These are phyloP conservation scores for Eristalinus sepulchralis DNA, from an alignment of 2,888 invertebrate genomes.

Conservation along the genomic window DNA sequence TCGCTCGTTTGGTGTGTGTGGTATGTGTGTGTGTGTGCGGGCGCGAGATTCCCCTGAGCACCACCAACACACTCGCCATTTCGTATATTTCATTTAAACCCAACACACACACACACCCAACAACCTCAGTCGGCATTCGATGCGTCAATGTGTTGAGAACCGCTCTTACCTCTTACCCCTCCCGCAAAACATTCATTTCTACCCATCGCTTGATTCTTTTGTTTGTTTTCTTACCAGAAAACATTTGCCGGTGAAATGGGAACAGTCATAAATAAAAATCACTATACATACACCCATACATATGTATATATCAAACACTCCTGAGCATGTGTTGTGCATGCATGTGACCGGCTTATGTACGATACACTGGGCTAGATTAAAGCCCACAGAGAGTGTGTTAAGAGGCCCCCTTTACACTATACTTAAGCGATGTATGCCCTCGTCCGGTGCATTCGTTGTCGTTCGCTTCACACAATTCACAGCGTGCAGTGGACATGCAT, in stretches of 20 bases:
- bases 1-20: neutral
- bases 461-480: too few relatives aligned
- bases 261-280: slow-evolving; percentile 24
- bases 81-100: neutral
- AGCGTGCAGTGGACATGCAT: too few relatives aligned
- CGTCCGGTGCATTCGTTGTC: too few relatives aligned
- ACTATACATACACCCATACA: too few relatives aligned
- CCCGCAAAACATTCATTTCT: too few relatives aligned
- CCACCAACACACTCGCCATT: neutral
- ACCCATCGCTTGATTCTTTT: slow-evolving; percentile 3
- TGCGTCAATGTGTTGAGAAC: neutral
- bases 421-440: too few relatives aligned
- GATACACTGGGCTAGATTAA: neutral
- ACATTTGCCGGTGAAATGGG: slow-evolving; percentile 56
- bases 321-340: neutral
- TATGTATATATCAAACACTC: neutral
- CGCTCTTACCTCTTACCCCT: neutral
- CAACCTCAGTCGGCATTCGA: too few relatives aligned
- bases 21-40: neutral
- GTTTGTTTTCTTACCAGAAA: slow-evolving; percentile 47
- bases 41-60: slow-evolving; percentile 24
- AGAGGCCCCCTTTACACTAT: too few relatives aligned
- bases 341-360: neutral
- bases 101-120: neutral
- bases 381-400: too few relatives aligned